phyloP scores from a whole-genome alignment of 2,113 vertebrate species.

The Anhinga rufa region DNA sequence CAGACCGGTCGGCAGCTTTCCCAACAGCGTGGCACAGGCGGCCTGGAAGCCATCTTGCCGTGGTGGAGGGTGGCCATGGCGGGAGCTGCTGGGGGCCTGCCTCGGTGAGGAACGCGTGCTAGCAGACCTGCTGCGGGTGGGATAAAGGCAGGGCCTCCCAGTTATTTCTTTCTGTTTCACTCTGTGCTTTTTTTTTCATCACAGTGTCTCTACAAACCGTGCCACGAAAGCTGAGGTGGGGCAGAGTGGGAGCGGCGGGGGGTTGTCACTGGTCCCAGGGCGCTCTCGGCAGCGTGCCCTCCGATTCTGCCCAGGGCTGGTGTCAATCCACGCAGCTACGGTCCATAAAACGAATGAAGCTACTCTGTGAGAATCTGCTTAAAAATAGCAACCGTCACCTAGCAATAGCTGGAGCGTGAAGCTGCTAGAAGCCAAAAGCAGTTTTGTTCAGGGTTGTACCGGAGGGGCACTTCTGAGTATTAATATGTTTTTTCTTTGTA shows the following conservation, averaged over 20 bases:
- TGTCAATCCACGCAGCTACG: fast-evolving
- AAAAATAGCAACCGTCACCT: not conserved
- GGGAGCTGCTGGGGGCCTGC: not conserved
- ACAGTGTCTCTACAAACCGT: not conserved
- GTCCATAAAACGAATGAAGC: not conserved
- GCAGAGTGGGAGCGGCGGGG: fast-evolving
- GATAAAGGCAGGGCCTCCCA: not conserved
- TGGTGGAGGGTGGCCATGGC: not conserved
- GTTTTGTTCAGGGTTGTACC: not conserved
- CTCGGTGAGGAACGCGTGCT: fast-evolving
- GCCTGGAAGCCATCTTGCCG: fast-evolving
- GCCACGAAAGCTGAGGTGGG: not conserved
- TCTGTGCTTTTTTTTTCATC: not conserved
- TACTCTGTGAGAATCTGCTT: not conserved
- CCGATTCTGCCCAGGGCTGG: too few relatives aligned
- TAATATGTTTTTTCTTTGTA: not conserved
- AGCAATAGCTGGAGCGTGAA: not conserved
- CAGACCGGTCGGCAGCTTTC: not conserved
- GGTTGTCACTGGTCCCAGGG: fast-evolving
- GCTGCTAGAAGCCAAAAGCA: not conserved
- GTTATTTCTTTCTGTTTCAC: not conserved
- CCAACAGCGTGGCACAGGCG: fast-evolving
- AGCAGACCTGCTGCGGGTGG: not conserved
- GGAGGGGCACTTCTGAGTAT: not conserved
- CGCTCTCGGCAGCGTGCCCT: fast-evolving